Conservation (phyloP, 2,888 invertebrate species). For the Eudasyphora cyanicolor region DNA sequence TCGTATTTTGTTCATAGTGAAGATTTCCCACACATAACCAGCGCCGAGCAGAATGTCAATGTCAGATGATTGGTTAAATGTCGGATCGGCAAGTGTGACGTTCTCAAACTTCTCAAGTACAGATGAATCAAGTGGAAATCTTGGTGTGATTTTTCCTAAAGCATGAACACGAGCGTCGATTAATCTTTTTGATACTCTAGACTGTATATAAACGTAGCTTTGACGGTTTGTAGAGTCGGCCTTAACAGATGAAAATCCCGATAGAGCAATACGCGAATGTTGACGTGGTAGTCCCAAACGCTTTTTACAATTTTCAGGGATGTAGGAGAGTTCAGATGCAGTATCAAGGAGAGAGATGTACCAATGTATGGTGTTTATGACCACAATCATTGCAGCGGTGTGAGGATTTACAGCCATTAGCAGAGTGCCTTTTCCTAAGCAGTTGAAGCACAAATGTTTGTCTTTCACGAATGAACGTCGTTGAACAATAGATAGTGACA, state of each 20-base stretch:
- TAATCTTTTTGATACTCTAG: no score
- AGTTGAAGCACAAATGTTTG: no score
- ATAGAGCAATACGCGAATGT: neutral
- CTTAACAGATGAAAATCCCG: no score
- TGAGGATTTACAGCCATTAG: slow-evolving; percentile 2
- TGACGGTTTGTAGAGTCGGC: no score
- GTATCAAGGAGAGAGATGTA: slow-evolving; percentile 21
- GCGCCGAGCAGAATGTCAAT: slow-evolving; percentile 12
- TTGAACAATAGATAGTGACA: neutral
- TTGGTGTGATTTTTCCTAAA: slow-evolving; percentile 21
- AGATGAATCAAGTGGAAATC: neutral
- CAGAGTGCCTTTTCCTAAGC: no score
- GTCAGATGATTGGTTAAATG: neutral
- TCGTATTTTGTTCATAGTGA: neutral
- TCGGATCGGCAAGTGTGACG: neutral
- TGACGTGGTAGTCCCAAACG: neutral
- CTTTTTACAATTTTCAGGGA: slow-evolving; percentile 8
- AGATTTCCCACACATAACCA: slow-evolving; percentile 1
- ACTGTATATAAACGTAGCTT: no score
- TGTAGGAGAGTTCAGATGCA: slow-evolving; percentile 19
- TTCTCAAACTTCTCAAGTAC: neutral
- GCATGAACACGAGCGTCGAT: slow-evolving; percentile 26
- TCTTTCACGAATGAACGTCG: neutral
- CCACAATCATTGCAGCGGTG: slow-evolving; percentile 24
- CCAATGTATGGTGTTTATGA: neutral